These are phyloP conservation scores for Argyresthia goedartella DNA, from an alignment of 2,888 invertebrate genomes.

Conservation along the genomic window DNA sequence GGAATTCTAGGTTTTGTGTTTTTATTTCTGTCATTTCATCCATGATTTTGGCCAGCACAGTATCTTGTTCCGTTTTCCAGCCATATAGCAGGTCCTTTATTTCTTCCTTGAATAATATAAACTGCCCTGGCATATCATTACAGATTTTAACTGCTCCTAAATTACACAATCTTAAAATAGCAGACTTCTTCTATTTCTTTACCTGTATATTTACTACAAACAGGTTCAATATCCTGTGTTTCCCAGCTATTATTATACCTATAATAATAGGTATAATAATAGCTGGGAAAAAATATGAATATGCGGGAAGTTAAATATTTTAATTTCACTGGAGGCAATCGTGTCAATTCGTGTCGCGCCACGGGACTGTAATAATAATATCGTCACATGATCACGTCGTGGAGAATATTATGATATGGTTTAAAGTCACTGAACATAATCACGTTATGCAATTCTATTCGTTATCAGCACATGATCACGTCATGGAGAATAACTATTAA, in stretches of 20 bases:
- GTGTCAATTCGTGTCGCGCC: too few relatives aligned
- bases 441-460: not conserved
- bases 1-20: too few relatives aligned
- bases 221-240: not conserved
- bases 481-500: not conserved
- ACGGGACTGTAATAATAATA: too few relatives aligned
- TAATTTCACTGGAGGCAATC: not conserved
- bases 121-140: not conserved
- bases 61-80: too few relatives aligned
- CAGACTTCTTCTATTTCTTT: not conserved
- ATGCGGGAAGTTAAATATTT: not conserved
- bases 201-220: not conserved
- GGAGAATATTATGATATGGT: too few relatives aligned
- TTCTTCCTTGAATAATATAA: too few relatives aligned
- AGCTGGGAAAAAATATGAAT: not conserved
- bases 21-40: too few relatives aligned
- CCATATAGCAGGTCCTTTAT: too few relatives aligned
- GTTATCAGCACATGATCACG: not conserved
- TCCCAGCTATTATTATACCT: not conserved
- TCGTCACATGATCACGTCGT: too few relatives aligned
- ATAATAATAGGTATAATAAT: not conserved
- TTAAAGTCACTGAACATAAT: too few relatives aligned
- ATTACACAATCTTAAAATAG: not conserved
- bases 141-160: not conserved
- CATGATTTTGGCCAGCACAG: too few relatives aligned